Conservation (phyloP, 2,888 invertebrate genomes). For the Yponomeuta cagnagella region DNA sequence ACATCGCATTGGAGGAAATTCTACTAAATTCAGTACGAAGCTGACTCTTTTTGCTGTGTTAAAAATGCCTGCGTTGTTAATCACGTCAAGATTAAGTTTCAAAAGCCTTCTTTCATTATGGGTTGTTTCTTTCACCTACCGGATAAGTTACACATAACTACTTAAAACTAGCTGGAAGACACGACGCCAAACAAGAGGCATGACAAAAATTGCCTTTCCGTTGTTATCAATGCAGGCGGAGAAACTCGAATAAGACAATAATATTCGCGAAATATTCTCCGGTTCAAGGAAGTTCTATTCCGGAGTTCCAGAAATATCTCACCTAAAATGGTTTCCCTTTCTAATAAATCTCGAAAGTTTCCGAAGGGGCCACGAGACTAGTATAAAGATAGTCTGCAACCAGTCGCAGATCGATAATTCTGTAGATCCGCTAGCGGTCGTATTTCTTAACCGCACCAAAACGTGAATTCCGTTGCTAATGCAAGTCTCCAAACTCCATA, state of each 20-base stretch:
- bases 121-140: background rate
- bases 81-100: background rate
- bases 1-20: background rate
- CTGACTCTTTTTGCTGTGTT: background rate
- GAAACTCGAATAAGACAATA: background rate
- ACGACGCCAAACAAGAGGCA: background rate
- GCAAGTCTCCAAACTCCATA: background rate
- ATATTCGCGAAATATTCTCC: background rate
- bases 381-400: background rate
- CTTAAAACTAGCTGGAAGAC: background rate
- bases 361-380: background rate
- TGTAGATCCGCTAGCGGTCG: background rate
- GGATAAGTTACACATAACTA: background rate
- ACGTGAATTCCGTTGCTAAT: background rate
- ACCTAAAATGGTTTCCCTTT: constrained; percentile 14
- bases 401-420: background rate
- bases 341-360: constrained; percentile 9
- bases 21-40: background rate
- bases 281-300: background rate
- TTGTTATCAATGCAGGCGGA: background rate
- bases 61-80: background rate
- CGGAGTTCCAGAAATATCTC: constrained; percentile 8
- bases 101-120: no score
- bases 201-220: background rate
- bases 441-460: no score